These are phyloP conservation scores for Drosophila sproati DNA, from an alignment of 1,140 invertebrate species.

Conservation along the genomic window DNA sequence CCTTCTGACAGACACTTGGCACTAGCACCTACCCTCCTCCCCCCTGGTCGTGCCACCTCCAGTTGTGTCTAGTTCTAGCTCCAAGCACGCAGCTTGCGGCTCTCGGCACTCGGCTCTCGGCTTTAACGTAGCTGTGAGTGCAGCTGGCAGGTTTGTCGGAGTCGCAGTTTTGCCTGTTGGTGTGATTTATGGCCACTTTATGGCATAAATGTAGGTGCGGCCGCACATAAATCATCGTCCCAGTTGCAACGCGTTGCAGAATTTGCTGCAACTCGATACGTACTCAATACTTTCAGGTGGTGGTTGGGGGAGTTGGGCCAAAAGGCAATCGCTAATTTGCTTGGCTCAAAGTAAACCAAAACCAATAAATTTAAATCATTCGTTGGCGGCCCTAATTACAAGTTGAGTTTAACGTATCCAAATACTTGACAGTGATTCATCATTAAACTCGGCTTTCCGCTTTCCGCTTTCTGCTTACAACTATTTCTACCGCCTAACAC, in stretches of 20 bases:
- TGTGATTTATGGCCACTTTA: slow-evolving; percentile 78
- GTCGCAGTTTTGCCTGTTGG: slow-evolving; percentile 74
- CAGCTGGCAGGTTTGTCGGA: slow-evolving; percentile 38
- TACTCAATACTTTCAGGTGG: slow-evolving; percentile 7
- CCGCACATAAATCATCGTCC: slow-evolving; percentile 79
- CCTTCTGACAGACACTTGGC: slow-evolving; percentile 58
- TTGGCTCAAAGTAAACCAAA: not conserved
- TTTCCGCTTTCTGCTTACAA: slow-evolving; percentile 10
- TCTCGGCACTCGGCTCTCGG: not conserved
- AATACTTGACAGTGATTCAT: slow-evolving; percentile 27
- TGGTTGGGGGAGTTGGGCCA: not conserved
- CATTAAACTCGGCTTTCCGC: slow-evolving; percentile 9
- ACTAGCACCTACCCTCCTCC: slow-evolving; percentile 1
- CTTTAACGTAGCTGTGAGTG: slow-evolving; percentile 17
- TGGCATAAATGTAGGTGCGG: slow-evolving; percentile 82
- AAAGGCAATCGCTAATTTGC: slow-evolving; percentile 2
- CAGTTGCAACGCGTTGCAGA: slow-evolving; percentile 65
- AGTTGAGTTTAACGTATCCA: not conserved
- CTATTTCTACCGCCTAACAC: slow-evolving; percentile 35
- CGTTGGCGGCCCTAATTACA: slow-evolving; percentile 8
- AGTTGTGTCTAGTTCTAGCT: not conserved
- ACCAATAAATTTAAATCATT: slow-evolving; percentile 17
- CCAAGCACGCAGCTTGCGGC: slow-evolving; percentile 18
- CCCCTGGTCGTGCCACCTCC: not conserved
- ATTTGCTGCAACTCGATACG: slow-evolving; percentile 32